Conservation (phyloP, 2,113 vertebrate species). For the Bubo bubo region DNA sequence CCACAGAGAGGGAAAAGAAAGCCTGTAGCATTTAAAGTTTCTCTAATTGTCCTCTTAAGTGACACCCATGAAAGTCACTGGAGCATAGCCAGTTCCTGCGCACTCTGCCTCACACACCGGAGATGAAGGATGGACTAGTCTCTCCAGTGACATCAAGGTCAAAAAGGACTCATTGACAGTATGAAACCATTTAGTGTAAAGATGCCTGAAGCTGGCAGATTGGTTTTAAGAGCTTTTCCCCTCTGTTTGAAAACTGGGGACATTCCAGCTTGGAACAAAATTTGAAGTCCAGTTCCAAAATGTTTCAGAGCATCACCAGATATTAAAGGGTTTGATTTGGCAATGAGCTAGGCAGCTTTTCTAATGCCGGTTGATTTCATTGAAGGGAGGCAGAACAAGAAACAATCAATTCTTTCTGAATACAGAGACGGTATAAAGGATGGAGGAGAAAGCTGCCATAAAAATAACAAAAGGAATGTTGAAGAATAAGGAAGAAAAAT, state of each 20-base stretch:
- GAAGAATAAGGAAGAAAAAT: not conserved
- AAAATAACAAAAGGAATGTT: not conserved
- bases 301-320: conserved; percentile 21
- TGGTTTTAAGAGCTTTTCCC: not conserved
- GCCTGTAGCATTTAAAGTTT: not conserved
- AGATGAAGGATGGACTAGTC: not conserved
- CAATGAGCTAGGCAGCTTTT: not conserved
- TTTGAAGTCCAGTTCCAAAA: not conserved
- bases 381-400: conserved; percentile 25
- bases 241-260: not conserved
- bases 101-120: not conserved
- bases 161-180: not conserved
- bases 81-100: not conserved
- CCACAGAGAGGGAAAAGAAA: not conserved
- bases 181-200: not conserved
- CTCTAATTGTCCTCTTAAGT: not conserved
- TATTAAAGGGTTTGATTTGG: conserved; percentile 49
- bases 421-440: not conserved
- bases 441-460: not conserved
- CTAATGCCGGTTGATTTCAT: conserved; percentile 19
- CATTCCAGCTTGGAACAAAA: conserved; percentile 43
- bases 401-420: not conserved
- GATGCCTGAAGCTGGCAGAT: not conserved
- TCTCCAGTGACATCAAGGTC: not conserved
- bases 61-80: not conserved